Evolutionary conservation across 2,113 vertebrate genomes (phyloP).

Genomic region (Halcyon senegalensis): DNA sequence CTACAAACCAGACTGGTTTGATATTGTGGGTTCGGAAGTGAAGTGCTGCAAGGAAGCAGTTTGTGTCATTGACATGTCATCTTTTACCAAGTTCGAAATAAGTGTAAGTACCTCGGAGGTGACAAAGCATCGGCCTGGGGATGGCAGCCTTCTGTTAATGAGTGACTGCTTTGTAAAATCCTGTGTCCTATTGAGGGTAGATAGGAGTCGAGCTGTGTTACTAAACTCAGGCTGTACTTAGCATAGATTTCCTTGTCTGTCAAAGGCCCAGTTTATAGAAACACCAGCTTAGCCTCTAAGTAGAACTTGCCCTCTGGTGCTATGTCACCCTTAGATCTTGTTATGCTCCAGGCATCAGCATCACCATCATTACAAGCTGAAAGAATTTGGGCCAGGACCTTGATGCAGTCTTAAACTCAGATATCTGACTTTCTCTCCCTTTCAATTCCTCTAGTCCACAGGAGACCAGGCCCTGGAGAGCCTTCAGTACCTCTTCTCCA

Average conservation of each 20-base stretch:
- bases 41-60: constrained; percentile 98
- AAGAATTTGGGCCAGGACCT: not conserved
- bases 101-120: constrained; percentile 82
- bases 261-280: not conserved
- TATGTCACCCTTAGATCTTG: not conserved
- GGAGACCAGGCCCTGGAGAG: constrained; percentile 88
- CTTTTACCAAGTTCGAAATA: constrained; percentile 98
- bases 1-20: constrained; percentile 99
- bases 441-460: constrained; percentile 76
- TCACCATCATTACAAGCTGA: not conserved
- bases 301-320: not conserved
- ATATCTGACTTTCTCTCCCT: not conserved
- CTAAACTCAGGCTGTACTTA: not conserved
- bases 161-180: not conserved
- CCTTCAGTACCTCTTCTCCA: constrained; percentile 92
- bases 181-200: not conserved
- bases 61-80: constrained; percentile 98
- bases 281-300: not conserved
- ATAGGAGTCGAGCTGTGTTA: not conserved
- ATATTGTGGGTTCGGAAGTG: constrained; percentile 95
- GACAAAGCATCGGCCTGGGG: not conserved
- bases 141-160: not conserved
- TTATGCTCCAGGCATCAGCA: rapidly evolving
- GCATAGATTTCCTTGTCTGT: not conserved
- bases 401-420: not conserved